phyloP scores from a whole-genome alignment of 92 coral and sea anemone species.

The Pocillopora grandis region DNA sequence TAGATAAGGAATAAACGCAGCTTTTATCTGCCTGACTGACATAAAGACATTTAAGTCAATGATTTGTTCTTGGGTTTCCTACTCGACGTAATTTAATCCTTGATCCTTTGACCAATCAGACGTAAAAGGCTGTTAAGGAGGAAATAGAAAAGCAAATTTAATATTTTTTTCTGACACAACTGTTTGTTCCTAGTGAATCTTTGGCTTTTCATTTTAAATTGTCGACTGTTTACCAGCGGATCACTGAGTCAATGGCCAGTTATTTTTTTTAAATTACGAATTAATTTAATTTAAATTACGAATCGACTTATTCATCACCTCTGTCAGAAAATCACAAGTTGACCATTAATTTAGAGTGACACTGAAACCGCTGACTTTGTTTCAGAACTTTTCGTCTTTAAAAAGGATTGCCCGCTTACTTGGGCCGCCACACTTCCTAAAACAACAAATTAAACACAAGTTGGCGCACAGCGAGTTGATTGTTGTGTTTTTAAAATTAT shows the following conservation, averaged over 20 bases:
- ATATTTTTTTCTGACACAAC: background rate
- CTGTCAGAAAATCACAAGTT: background rate
- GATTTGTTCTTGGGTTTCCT: background rate
- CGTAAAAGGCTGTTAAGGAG: background rate
- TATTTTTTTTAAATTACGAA: background rate
- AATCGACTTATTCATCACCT: too few species aligned
- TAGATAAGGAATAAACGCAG: background rate
- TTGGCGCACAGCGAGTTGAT: too few species aligned
- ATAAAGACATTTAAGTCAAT: background rate
- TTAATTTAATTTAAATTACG: background rate
- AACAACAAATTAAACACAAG: too few species aligned
- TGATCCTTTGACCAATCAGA: conserved; percentile 12
- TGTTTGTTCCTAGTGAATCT: background rate
- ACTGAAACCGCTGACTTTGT: too few species aligned
- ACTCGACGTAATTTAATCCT: background rate
- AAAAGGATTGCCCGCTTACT: too few species aligned
- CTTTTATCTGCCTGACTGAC: background rate
- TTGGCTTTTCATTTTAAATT: background rate
- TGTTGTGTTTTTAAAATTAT: too few species aligned
- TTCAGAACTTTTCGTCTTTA: too few species aligned
- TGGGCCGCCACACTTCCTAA: too few species aligned
- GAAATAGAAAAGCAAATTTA: conserved; percentile 15
- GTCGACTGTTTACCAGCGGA: background rate
- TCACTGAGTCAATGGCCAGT: conserved; percentile 1
- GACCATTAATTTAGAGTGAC: too few species aligned